Percentiles rank a stretch among this genome's conserved stretches.
phyloP scores from a whole-genome alignment of 1,140 invertebrate species.

The Hyposmocoma kahamanoa region DNA sequence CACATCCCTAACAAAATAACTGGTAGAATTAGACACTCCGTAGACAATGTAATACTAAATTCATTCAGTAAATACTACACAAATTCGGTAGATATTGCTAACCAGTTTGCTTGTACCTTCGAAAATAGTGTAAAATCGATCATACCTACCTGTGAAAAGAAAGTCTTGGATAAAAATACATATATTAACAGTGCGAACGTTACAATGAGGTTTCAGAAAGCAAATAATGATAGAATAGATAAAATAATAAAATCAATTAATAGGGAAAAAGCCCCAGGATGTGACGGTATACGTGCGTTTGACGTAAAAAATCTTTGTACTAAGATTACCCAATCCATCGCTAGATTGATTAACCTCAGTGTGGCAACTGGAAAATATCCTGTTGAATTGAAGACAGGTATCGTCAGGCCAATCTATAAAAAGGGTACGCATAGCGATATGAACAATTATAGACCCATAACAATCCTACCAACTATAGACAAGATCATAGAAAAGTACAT shows the following conservation, averaged over 20 bases:
- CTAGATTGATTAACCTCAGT: background rate
- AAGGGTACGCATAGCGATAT: background rate
- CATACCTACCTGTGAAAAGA: background rate
- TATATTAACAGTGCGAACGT: background rate
- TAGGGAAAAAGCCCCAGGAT: background rate
- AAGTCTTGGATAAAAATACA: background rate
- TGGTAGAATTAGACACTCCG: background rate
- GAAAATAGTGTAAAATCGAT: background rate
- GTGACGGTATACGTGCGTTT: background rate
- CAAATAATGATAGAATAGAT: background rate
- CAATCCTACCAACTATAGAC: background rate
- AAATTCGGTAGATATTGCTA: background rate
- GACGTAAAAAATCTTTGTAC: background rate
- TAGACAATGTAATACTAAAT: background rate
- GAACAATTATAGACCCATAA: background rate
- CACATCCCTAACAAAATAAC: background rate
- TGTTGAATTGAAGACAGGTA: background rate
- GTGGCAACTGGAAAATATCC: background rate
- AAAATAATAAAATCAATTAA: background rate
- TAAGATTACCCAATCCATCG: background rate
- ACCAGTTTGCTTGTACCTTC: background rate
- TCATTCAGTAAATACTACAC: background rate
- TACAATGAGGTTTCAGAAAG: background rate
- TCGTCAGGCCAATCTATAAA: background rate
- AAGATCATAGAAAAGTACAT: constrained; percentile 1